Percentiles rank a stretch among this genome's conserved stretches.
Evolutionary conservation across 2,888 invertebrate genomes (phyloP).

Genomic region (Brenthis daphne): DNA sequence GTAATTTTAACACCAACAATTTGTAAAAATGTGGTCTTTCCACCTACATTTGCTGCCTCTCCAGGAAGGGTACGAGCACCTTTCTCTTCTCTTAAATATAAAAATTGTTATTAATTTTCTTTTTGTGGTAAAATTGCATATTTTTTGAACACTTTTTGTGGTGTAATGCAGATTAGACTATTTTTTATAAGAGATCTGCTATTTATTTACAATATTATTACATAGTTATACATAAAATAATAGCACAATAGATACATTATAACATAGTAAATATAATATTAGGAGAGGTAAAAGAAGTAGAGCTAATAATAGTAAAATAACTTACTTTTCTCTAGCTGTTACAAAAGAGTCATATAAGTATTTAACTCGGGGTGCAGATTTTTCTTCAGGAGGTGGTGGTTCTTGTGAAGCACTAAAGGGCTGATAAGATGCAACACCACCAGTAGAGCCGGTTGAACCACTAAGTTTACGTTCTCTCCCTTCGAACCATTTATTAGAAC

Average conservation of each 20-base stretch:
- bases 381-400: constrained; percentile 87
- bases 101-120: too few species aligned
- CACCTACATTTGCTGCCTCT: constrained; percentile 52
- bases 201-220: too few species aligned
- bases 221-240: too few species aligned
- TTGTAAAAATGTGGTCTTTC: constrained; percentile 58
- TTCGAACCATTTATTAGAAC: constrained; percentile 39
- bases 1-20: constrained; percentile 66
- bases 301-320: constrained; percentile 17
- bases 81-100: constrained; percentile 62
- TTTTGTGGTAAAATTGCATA: too few species aligned
- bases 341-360: constrained; percentile 82
- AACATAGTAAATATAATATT: too few species aligned
- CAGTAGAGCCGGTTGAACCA: constrained; percentile 81
- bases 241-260: too few species aligned
- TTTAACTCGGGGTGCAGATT: constrained; percentile 85
- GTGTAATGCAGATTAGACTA: too few species aligned
- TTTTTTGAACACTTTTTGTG: too few species aligned
- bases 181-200: too few species aligned
- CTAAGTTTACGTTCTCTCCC: constrained; percentile 90
- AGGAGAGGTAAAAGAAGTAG: too few species aligned
- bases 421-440: constrained; percentile 92
- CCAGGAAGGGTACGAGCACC: constrained; percentile 48
- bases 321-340: constrained; percentile 75
- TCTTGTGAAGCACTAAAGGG: constrained; percentile 94